Evolutionary conservation across 2,888 invertebrate species (phyloP).

Genomic region (Drosophila nigricruria): DNA sequence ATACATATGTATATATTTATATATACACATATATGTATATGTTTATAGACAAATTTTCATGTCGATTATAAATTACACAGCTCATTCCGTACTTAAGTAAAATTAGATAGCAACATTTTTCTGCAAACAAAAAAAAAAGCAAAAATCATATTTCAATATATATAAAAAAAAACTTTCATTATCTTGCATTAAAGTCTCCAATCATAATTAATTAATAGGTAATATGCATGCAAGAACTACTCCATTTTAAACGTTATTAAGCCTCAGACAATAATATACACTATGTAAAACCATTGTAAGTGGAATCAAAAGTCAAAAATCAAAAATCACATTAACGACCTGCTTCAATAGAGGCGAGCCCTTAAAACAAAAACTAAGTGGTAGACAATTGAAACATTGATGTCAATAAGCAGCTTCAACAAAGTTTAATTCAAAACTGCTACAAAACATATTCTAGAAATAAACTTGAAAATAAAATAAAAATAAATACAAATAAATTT

Average conservation of each 20-base stretch:
- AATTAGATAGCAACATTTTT: conserved; percentile 78
- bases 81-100: conserved; percentile 53
- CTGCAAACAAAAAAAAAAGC: conserved; percentile 41
- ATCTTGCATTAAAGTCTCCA: conserved; percentile 58
- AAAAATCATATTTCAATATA: conserved; percentile 8
- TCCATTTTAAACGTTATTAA: conserved; percentile 67
- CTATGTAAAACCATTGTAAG: conserved; percentile 35
- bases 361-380: conserved; percentile 47
- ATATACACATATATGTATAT: conserved; percentile 4
- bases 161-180: conserved; percentile 44
- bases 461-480: conserved; percentile 49
- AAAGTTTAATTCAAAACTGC: conserved; percentile 51
- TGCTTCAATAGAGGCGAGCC: conserved; percentile 38
- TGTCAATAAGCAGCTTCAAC: conserved; percentile 66
- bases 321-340: conserved; percentile 30
- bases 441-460: conserved; percentile 67
- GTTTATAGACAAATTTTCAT: conserved; percentile 53
- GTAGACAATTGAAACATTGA: conserved; percentile 65
- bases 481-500: conserved; percentile 9
- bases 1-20: conserved; percentile 12
- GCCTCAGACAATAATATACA: conserved; percentile 41
- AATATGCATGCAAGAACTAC: conserved; percentile 62
- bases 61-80: conserved; percentile 72
- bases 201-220: conserved; percentile 27
- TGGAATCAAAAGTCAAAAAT: conserved; percentile 28